phyloP scores from a whole-genome alignment of 2,888 invertebrate species.

The Elegia similella region DNA sequence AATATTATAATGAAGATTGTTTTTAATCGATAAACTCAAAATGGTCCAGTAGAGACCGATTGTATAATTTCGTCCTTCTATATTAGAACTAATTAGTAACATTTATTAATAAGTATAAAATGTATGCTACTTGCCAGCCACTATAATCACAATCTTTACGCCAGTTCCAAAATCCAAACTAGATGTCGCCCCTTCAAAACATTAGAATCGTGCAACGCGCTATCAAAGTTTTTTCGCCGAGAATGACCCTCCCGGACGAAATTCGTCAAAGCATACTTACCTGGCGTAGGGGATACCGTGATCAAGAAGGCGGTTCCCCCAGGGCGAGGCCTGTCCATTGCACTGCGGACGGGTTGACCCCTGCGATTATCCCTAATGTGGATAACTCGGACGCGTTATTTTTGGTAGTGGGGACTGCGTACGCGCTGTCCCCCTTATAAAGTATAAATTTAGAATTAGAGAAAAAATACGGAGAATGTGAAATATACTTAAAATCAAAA shows the following conservation, averaged over 20 bases:
- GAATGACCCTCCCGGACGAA: background rate
- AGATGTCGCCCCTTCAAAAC: background rate
- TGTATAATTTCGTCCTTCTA: too few relatives aligned
- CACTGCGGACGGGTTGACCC: conserved; percentile 14
- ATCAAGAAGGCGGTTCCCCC: conserved; percentile 15
- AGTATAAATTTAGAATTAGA: too few relatives aligned
- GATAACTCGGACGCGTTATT: conserved; percentile 15
- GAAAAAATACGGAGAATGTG: too few relatives aligned
- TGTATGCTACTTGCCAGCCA: too few relatives aligned
- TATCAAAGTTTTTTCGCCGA: background rate
- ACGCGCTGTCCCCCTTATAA: conserved; percentile 1
- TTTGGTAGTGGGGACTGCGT: conserved; percentile 15
- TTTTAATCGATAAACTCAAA: too few relatives aligned
- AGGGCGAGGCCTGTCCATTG: conserved; percentile 13
- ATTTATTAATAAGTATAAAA: too few relatives aligned
- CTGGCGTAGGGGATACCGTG: conserved; percentile 16
- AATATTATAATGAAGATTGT: too few relatives aligned
- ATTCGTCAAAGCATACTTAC: conserved; percentile 6
- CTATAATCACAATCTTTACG: too few relatives aligned
- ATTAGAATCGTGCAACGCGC: background rate
- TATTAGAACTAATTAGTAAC: too few relatives aligned
- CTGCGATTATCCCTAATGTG: conserved; percentile 15
- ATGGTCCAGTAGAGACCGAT: too few relatives aligned
- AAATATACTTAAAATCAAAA: too few relatives aligned
- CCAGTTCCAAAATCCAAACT: background rate